Conservation (phyloP, 2,797 vertebrate species). For the Capromys pilorides region DNA sequence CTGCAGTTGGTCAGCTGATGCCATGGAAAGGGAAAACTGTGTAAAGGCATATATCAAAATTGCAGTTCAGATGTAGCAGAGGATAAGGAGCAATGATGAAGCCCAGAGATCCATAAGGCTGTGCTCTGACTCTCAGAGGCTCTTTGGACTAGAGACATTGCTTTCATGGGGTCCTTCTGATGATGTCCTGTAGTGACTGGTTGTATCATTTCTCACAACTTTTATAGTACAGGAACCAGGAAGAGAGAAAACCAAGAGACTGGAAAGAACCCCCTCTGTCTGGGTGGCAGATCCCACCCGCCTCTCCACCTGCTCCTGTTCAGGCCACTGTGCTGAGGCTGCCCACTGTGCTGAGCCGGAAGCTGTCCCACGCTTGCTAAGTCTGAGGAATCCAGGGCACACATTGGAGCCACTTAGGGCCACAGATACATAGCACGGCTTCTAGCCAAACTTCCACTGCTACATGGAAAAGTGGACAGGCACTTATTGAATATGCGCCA, state of each 20-base stretch:
- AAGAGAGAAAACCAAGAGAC: background rate
- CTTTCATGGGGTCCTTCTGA: background rate
- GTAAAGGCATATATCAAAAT: background rate
- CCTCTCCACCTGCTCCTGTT: accelerated
- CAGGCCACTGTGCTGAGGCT: background rate
- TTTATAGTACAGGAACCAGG: background rate
- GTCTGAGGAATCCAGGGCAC: background rate
- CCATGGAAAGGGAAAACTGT: background rate
- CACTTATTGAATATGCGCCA: background rate
- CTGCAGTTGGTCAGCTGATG: background rate
- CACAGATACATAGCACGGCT: background rate
- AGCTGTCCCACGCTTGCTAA: background rate
- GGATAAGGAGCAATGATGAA: background rate
- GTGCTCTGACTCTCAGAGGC: background rate
- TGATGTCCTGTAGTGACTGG: background rate
- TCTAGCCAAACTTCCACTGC: background rate
- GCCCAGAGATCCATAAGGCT: background rate
- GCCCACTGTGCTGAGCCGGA: background rate
- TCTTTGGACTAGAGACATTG: background rate
- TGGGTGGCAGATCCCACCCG: background rate
- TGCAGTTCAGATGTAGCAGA: background rate
- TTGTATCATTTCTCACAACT: background rate
- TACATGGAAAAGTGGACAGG: background rate
- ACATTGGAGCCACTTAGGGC: background rate
- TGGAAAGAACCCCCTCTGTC: background rate